Evolutionary conservation across 2,113 vertebrate genomes (phyloP), one percentile per base, ranked within the genome.

Genomic region (Rostratula benghalensis): DNA sequence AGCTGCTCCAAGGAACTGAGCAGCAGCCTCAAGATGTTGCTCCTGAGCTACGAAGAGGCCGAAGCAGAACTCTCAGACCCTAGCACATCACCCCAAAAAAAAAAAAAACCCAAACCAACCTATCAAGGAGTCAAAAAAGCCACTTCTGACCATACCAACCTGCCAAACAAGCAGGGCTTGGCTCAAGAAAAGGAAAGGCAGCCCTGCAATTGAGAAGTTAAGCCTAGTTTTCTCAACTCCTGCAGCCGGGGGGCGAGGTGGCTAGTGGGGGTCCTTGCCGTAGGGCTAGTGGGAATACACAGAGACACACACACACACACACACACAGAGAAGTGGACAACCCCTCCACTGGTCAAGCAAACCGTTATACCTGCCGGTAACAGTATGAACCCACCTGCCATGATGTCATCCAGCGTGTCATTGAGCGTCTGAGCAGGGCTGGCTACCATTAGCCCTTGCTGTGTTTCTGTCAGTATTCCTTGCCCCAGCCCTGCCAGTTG

Each of bases 371-470:
- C 98, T 98, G 98, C 97, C 98, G 96, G 11, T 97, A 98, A 97
- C 96, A 96, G 97, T 87, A 92, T 94, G 97, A 97, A 98, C 99
- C 97, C 97, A 98, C 99, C 99, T 98, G 99, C 99, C 99, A 99
- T 99, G 98, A 99, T 99, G 98, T 99, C 99, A 97, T 99, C 99
- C 98, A 99, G 99, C 97, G 99, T 99, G 98, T 99, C 99, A 98
- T 99, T 99, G 98, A 99, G 99, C 95, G 99, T 99, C 98, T 99
- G 99, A 97, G 99, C 98, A 95, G 99, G 98, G 95, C 98, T 98
- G 98, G 98, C 99, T 98, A 99, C 98, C 99, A 99, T 99, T 98
- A 99, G 98, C 97, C 98, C 98, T 97, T 99, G 98, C 95, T 98
- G 98, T 97, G 99, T 98, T 98, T 99, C 99, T 97, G 99, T 98